phyloP scores from a whole-genome alignment of 2,888 invertebrate species.

The Drosophila mimica region DNA sequence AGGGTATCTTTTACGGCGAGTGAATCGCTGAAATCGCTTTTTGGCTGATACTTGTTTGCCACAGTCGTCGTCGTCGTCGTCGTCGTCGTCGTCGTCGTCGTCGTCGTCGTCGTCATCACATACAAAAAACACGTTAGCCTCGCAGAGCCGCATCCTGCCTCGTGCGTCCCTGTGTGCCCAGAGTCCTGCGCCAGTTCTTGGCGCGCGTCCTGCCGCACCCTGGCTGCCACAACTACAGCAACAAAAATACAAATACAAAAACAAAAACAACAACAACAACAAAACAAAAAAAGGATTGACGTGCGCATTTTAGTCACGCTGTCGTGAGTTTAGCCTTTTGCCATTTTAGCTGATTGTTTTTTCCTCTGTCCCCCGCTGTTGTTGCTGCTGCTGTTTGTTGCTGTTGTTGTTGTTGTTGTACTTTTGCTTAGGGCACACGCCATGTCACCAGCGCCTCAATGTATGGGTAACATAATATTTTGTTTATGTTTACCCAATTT shows the following conservation, averaged over 20 bases:
- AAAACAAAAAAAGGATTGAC: constrained; percentile 63
- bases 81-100: constrained; percentile 10
- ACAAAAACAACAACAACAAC: constrained; percentile 23
- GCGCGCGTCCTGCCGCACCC: constrained; percentile 22
- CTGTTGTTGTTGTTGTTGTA: constrained; percentile 1
- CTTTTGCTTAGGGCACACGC: constrained; percentile 32
- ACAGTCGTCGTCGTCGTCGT: constrained; percentile 10
- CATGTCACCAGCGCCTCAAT: constrained; percentile 54
- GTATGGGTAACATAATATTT: constrained; percentile 73
- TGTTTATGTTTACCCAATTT: constrained; percentile 75
- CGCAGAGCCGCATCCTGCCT: constrained; percentile 44
- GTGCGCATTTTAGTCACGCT: constrained; percentile 76
- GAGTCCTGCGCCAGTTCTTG: constrained; percentile 7
- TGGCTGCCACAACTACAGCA: constrained; percentile 27
- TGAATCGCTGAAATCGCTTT: background rate
- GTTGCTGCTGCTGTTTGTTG: background rate
- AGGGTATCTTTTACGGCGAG: background rate
- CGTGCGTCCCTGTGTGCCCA: constrained; percentile 21
- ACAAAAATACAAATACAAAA: background rate
- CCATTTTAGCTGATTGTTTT: constrained; percentile 75
- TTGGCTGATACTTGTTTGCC: constrained; percentile 9
- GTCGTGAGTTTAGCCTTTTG: constrained; percentile 67
- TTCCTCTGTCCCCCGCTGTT: constrained; percentile 26
- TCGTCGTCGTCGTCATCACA: constrained; percentile 53
- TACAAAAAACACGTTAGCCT: constrained; percentile 70